A percentile compares a stretch with the other conserved stretches of the same genome.
Conservation (phyloP, 1,140 invertebrate species). For the Palaemon carinicauda region DNA sequence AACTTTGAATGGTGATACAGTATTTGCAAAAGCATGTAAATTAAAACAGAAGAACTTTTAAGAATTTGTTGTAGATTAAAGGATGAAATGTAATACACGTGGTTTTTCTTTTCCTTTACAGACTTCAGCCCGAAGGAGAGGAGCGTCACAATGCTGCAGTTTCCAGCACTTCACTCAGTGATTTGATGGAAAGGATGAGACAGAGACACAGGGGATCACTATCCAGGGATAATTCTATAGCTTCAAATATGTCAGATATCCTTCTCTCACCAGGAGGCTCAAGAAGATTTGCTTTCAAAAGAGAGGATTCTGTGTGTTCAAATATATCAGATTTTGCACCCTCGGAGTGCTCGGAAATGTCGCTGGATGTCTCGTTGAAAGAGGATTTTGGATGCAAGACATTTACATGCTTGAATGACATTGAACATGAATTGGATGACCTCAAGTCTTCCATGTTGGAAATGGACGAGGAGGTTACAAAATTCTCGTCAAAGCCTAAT, state of each 20-base stretch:
- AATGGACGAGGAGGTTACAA: constrained; percentile 45
- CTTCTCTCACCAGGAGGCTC: constrained; percentile 15
- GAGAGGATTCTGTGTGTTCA: constrained; percentile 48
- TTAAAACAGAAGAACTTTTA: too few species aligned
- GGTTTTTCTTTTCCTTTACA: neutral
- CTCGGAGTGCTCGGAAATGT: constrained; percentile 49
- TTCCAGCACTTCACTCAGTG: constrained; percentile 40
- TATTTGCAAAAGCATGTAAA: too few species aligned
- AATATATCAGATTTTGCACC: constrained; percentile 42
- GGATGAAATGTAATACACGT: neutral
- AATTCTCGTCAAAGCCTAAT: constrained; percentile 30
- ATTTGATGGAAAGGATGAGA: constrained; percentile 45
- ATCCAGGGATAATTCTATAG: constrained; percentile 33
- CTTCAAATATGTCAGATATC: constrained; percentile 41
- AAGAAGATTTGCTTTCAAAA: constrained; percentile 19
- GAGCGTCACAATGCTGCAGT: constrained; percentile 4
- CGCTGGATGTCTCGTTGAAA: constrained; percentile 33
- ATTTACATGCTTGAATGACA: constrained; percentile 31
- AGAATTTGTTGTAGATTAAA: neutral
- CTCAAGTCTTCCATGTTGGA: constrained; percentile 37
- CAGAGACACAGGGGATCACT: constrained; percentile 29
- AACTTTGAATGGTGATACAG: too few species aligned
- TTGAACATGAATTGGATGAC: constrained; percentile 50
- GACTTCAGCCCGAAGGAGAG: constrained; percentile 38
- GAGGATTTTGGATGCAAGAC: constrained; percentile 32